Evolutionary conservation across 1,140 invertebrate species (phyloP), one percentile per base, ranked within the genome.

Genomic region (Anadara kagoshimensis): DNA sequence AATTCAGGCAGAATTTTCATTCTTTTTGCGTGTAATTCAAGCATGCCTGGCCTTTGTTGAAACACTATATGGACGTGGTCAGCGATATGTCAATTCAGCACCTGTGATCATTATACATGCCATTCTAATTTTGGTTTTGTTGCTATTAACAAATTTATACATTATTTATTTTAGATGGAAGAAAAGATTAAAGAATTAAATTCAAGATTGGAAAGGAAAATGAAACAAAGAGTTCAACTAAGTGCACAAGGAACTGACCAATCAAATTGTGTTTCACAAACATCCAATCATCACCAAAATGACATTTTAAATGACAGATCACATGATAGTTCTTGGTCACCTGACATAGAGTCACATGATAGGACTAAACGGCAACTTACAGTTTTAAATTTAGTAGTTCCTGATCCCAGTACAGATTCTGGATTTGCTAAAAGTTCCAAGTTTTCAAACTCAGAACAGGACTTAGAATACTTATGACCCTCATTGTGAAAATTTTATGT

Each of bases 101-200:
- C n/a, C n/a, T n/a, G n/a, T n/a, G n/a, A n/a, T n/a, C n/a, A n/a
- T 36, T 36, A 36, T 36, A 36, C 29, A 36, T 3, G 29, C n/a
- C n/a, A 36, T 2, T 36, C 2, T 7, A 36, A 36, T 7, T 7
- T 2, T 2, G 29, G 29, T 36, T 36, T 36, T 36, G 29, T 0
- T n/a, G 11, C 26, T 36, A n/a, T 14, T 29, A 29, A 56, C n/a
- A n/a, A 12, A 54, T 8, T 36, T 36, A 0, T 36, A 54, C 14
- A 53, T 62, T 56, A 68, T 71, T 61, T 44, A 45, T 78, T 75
- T 24, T 71, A 85, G 84, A 83, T 84, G 77, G 84, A 85, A 69
- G 80, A 81, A n/a, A 67, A 78, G 41, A 75, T 85, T 0, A 74
- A 78, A 73, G 83, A 83, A 41, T 62, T 85, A 8, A 85, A 84